Evolutionary conservation across 2,888 invertebrate genomes (phyloP), one percentile per base, ranked within the genome.

Genomic region (Ferrisia virgata): DNA sequence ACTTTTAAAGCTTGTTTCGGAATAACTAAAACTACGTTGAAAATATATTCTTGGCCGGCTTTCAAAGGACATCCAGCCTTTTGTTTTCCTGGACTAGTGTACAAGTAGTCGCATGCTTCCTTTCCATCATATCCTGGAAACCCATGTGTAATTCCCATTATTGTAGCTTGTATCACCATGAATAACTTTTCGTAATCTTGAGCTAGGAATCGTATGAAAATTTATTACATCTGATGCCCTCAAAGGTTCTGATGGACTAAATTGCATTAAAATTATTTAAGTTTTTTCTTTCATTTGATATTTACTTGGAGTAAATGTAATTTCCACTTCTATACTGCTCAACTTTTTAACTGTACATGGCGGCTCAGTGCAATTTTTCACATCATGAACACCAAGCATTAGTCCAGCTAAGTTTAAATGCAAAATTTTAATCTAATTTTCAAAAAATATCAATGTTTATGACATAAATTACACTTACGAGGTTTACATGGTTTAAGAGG

Each of bases 101-200:
- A 79, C 18, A 84, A 8, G 8, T n/a, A 11, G n/a, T 33, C 22
- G 18, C 84, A 84, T 13, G n/a, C 58, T 11, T 39, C 64, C 0
- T 31, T 84, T 2, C 79, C 58, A 53, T 84, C 78, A 2, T 58
- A 13, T 53, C 84, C 84, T 15, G 84, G 84, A 33, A 53, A 84
- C 53, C 53, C 53, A 36, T 53, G 15, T 8, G 47, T 84, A n/a
- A 84, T 22, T 15, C 84, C 84, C 33, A 36, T 22, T 2, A 53
- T n/a, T 8, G 18, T 39, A 18, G 18, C 84, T 22, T 9, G 9
- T 8, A 79, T 0, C 36, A 6, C 33, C 13, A 22, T 79, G 18
- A 8, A n/a, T 4, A 58, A 5, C 22, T 78, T 47, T 5, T 53
- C 79, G 33, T 36, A 33, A 28, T 84, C 39, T 15, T 43, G 25